phyloP scores from a whole-genome alignment of 2,888 invertebrate genomes.

The Leptopterna dolabrata region DNA sequence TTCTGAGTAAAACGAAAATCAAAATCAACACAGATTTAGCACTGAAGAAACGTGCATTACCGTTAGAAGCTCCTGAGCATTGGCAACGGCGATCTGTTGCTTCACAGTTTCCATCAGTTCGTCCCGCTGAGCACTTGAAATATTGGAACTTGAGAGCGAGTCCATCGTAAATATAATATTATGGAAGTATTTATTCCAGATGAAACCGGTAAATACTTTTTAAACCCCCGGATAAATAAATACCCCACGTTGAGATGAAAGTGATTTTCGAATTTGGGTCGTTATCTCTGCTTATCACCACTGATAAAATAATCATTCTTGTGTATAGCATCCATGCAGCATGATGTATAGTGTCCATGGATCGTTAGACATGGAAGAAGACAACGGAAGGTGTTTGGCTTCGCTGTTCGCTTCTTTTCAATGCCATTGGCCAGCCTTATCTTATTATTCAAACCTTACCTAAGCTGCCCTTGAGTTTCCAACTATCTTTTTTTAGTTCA shows the following conservation, averaged over 20 bases:
- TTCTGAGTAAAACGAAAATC: too few species aligned
- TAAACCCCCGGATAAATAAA: background rate
- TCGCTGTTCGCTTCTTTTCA: background rate
- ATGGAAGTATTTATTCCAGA: background rate
- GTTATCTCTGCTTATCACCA: background rate
- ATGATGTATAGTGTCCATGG: too few species aligned
- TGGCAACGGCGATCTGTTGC: constrained; percentile 93
- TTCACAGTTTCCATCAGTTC: constrained; percentile 95
- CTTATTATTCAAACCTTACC: background rate
- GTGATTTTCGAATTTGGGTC: background rate
- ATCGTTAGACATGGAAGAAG: background rate
- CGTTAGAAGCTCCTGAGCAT: constrained; percentile 90
- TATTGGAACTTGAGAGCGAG: constrained; percentile 70
- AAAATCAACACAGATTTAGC: too few species aligned
- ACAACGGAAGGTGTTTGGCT: background rate
- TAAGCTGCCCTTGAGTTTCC: background rate
- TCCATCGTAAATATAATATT: constrained; percentile 69
- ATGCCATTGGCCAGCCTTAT: background rate
- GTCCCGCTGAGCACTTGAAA: constrained; percentile 80
- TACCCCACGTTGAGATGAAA: background rate
- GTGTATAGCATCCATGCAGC: too few species aligned
- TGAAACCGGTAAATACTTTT: background rate
- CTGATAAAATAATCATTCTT: background rate
- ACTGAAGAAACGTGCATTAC: constrained; percentile 67
- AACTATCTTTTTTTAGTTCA: background rate